A percentile compares a stretch with the other conserved stretches of the same genome.
phyloP scores from a whole-genome alignment of 2,113 vertebrate genomes.

The Heterotilapia buettikoferi region DNA sequence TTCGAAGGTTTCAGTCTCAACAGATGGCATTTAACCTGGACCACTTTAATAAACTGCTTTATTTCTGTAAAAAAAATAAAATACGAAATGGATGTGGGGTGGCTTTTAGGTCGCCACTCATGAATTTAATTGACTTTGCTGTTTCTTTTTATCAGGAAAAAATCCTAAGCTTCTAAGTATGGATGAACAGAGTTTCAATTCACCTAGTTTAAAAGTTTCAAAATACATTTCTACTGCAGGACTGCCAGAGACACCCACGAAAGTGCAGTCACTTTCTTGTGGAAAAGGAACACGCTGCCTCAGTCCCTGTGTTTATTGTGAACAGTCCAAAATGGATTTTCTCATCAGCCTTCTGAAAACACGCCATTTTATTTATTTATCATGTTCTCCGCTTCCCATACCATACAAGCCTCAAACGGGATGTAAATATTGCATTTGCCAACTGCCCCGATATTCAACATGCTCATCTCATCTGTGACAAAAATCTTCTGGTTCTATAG shows the following conservation, averaged over 20 bases:
- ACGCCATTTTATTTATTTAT: neutral
- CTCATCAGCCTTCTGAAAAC: constrained; percentile 20
- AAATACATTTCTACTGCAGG: neutral
- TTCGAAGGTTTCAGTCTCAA: neutral
- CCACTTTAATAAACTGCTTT: neutral
- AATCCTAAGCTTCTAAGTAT: neutral
- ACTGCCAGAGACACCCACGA: neutral
- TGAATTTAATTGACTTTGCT: neutral
- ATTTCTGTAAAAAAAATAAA: neutral
- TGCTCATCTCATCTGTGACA: neutral
- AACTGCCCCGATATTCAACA: neutral
- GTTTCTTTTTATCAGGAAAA: neutral
- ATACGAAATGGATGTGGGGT: neutral
- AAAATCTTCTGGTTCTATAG: neutral
- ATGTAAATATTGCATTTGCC: neutral
- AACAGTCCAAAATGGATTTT: constrained; percentile 20
- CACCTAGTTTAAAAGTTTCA: neutral
- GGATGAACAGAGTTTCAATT: neutral
- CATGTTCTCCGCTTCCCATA: neutral
- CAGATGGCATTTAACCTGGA: neutral
- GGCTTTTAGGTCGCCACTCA: neutral
- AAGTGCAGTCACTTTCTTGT: neutral
- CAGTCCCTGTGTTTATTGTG: constrained; percentile 2
- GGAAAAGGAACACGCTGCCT: neutral
- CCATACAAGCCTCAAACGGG: neutral